Evolutionary conservation across 1,140 invertebrate species (phyloP).

Genomic region (Lepidotrigona ventralis): DNA sequence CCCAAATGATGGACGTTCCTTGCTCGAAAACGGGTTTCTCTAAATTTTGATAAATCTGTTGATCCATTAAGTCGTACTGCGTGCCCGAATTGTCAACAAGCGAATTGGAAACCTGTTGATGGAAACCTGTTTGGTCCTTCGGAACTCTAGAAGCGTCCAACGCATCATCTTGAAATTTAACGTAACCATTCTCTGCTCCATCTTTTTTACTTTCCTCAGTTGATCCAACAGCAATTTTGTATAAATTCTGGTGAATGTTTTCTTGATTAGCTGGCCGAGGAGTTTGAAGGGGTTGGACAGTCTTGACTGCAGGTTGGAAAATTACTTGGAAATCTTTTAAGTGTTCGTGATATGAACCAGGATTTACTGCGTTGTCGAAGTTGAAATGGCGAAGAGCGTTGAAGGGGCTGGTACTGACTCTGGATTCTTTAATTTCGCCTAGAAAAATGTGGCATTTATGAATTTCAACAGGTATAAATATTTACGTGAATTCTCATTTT

Average conservation of each 20-base stretch:
- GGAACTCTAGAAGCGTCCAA: conserved; percentile 5
- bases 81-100: conserved; percentile 1
- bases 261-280: too few species aligned
- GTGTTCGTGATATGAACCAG: conserved; percentile 20
- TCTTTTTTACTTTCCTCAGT: background rate
- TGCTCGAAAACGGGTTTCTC: conserved; percentile 39
- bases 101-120: background rate
- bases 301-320: background rate
- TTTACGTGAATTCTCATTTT: too few species aligned
- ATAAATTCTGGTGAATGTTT: background rate
- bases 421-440: conserved; percentile 64
- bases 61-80: conserved; percentile 17
- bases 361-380: conserved; percentile 55
- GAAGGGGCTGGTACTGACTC: conserved; percentile 54
- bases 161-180: conserved; percentile 61
- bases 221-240: background rate
- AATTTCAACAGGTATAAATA: background rate
- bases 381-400: conserved; percentile 59
- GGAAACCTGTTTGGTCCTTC: conserved; percentile 6
- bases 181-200: background rate
- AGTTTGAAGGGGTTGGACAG: background rate
- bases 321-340: background rate
- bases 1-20: background rate
- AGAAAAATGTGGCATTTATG: background rate
- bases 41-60: conserved; percentile 22